Conservation (phyloP, 2,797 vertebrate species). For the Notolepis coatsorum region DNA sequence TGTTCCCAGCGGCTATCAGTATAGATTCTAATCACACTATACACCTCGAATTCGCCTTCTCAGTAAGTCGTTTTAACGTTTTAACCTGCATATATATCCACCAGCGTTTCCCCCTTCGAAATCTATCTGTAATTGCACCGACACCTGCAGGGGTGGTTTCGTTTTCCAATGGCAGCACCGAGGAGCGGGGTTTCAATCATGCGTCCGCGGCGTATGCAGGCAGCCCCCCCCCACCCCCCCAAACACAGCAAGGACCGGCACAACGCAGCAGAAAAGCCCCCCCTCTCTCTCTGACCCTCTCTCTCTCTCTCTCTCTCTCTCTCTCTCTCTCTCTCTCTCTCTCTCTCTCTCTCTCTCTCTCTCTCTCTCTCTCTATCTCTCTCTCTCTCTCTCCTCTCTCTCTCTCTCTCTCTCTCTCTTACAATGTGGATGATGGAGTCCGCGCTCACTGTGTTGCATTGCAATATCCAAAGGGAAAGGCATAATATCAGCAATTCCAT, state of each 20-base stretch:
- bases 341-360: too few species aligned
- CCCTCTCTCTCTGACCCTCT: constrained; percentile 94
- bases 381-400: too few species aligned
- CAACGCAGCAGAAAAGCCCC: constrained; percentile 20
- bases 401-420: too few species aligned
- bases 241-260: constrained; percentile 30
- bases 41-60: constrained; percentile 1
- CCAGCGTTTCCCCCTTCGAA: not conserved
- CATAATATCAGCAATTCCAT: constrained; percentile 95
- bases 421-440: constrained; percentile 99
- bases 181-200: not conserved
- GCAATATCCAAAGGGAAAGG: constrained; percentile 95
- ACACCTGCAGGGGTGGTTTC: constrained; percentile 3
- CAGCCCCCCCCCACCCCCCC: constrained; percentile 13
- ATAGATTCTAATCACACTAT: constrained; percentile 25
- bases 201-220: constrained; percentile 10
- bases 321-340: too few species aligned
- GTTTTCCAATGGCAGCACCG: constrained; percentile 1
- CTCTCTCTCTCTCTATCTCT: too few species aligned
- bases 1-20: not conserved
- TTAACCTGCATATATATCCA: not conserved
- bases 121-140: not conserved
- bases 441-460: constrained; percentile 90
- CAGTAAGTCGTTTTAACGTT: constrained; percentile 25
- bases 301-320: too few species aligned